Evolutionary conservation across 2,888 invertebrate genomes (phyloP).

Genomic region (Octodonta nipae): DNA sequence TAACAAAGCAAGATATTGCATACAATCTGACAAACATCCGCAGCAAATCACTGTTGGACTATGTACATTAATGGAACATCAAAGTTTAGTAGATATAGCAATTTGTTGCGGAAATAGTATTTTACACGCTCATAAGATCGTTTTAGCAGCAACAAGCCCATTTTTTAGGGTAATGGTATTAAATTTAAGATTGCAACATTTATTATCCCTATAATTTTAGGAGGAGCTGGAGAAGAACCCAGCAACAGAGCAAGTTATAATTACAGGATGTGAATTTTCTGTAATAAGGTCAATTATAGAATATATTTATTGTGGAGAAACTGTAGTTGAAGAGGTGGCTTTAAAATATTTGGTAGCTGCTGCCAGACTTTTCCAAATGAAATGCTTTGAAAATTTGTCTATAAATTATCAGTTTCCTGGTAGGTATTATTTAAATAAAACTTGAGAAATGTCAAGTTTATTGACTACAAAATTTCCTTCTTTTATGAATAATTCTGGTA

Average conservation of each 20-base stretch:
- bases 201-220: too few species aligned
- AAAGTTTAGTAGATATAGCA: conserved; percentile 60
- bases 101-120: conserved; percentile 63
- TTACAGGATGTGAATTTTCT: conserved; percentile 56
- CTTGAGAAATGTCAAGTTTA: too few species aligned
- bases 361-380: conserved; percentile 56
- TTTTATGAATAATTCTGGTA: too few species aligned
- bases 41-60: conserved; percentile 33
- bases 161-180: conserved; percentile 66
- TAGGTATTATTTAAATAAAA: too few species aligned
- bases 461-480: too few species aligned
- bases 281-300: conserved; percentile 59
- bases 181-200: too few species aligned
- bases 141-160: conserved; percentile 58
- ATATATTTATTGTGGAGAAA: conserved; percentile 67
- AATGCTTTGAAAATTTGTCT: conserved; percentile 45
- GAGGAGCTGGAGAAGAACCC: conserved; percentile 45
- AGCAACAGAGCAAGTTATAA: conserved; percentile 43
- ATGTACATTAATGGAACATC: conserved; percentile 57
- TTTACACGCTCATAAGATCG: conserved; percentile 59
- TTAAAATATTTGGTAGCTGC: conserved; percentile 55
- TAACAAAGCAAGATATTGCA: too few species aligned
- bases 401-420: too few species aligned
- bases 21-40: neutral
- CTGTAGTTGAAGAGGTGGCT: conserved; percentile 53